Evolutionary conservation across 2,888 invertebrate species (phyloP).

Genomic region (Lepidocyrtoides sp.): DNA sequence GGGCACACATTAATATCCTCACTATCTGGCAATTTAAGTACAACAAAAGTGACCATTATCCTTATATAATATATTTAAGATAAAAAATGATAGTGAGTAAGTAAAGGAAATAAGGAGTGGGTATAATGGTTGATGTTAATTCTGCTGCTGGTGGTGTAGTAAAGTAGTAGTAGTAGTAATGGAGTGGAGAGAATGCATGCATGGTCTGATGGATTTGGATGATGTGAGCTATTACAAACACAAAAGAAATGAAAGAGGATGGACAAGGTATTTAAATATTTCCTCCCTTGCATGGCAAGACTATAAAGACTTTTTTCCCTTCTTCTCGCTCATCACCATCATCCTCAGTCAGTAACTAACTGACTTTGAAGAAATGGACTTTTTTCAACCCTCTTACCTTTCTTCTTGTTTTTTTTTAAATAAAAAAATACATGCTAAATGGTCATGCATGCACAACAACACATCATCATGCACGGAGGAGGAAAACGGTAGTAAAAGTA

Average conservation of each 20-base stretch:
- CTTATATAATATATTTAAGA: conserved; percentile 46
- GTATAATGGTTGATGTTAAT: conserved; percentile 6
- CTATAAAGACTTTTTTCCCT: conserved; percentile 37
- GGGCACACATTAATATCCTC: conserved; percentile 36
- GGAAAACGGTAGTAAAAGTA: conserved; percentile 22
- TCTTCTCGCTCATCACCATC: background rate
- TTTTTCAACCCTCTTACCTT: background rate
- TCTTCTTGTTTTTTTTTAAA: background rate
- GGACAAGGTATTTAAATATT: conserved; percentile 76
- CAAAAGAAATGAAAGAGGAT: conserved; percentile 67
- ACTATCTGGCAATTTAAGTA: conserved; percentile 24
- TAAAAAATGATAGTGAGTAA: conserved; percentile 43
- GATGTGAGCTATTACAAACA: conserved; percentile 70
- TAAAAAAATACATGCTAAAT: conserved; percentile 32
- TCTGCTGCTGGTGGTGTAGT: background rate
- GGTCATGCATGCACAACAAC: conserved; percentile 33
- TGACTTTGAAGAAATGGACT: background rate
- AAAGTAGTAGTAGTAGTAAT: background rate
- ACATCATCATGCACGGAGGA: conserved; percentile 1
- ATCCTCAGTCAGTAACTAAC: background rate
- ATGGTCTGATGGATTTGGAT: conserved; percentile 72
- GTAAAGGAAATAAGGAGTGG: background rate
- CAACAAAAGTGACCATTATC: conserved; percentile 19
- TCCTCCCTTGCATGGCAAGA: conserved; percentile 49
- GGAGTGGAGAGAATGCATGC: conserved; percentile 43